A percentile compares a stretch with the other conserved stretches of the same genome.
Conservation (phyloP, 2,797 vertebrate genomes). For the Rhabdomys pumilio region DNA sequence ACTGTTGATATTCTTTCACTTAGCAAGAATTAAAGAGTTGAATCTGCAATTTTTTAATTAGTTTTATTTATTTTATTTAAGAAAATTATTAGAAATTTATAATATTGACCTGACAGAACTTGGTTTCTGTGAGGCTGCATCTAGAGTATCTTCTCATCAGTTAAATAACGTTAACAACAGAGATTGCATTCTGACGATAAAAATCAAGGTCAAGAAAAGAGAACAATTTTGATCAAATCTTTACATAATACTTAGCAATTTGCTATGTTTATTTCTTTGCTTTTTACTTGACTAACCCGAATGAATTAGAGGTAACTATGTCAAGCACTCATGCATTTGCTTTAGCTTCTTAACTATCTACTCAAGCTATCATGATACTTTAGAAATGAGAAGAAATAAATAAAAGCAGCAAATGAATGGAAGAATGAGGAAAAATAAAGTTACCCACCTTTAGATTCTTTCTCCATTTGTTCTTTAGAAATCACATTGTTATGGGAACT, state of each 20-base stretch:
- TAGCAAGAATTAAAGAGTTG: conserved; percentile 29
- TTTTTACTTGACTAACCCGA: neutral
- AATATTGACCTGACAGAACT: neutral
- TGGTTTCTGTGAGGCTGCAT: conserved; percentile 12
- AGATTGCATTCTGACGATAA: neutral
- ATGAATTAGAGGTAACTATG: neutral
- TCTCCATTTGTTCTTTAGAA: conserved; percentile 10
- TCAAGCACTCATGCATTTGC: neutral
- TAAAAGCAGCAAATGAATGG: neutral
- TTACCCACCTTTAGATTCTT: neutral
- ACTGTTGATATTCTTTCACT: conserved; percentile 29
- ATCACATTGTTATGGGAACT: neutral
- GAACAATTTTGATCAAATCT: neutral
- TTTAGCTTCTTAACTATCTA: conserved; percentile 36
- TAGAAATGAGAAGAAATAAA: conserved; percentile 32
- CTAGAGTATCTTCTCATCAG: neutral
- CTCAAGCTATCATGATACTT: neutral
- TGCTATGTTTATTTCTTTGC: neutral
- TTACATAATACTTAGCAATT: neutral
- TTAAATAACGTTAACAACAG: conserved; percentile 14
- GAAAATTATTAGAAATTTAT: conserved; percentile 33
- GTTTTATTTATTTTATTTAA: conserved; percentile 44
- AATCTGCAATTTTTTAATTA: conserved; percentile 46
- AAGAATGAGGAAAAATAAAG: conserved; percentile 1
- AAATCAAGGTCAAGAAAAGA: conserved; percentile 39